These are phyloP conservation scores for Cephus rjabovi DNA, from an alignment of 2,888 invertebrate genomes.

Conservation along the genomic window DNA sequence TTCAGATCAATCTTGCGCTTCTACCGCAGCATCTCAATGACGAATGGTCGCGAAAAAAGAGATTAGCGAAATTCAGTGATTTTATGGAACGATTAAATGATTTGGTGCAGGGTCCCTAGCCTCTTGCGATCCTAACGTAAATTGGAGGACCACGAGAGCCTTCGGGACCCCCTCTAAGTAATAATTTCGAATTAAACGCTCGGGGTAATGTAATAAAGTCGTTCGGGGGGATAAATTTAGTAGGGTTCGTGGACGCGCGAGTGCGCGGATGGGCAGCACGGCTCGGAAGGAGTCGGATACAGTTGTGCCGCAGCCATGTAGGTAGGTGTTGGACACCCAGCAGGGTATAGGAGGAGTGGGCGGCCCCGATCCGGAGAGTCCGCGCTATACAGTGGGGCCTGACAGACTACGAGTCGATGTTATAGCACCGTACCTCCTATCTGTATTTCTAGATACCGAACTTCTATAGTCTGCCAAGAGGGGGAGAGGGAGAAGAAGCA, in stretches of 20 bases:
- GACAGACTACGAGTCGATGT: slow-evolving; percentile 34
- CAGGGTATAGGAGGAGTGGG: slow-evolving; percentile 60
- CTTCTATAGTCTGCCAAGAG: slow-evolving; percentile 14
- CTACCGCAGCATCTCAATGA: background rate
- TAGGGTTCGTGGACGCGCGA: slow-evolving; percentile 44
- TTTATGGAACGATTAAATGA: background rate
- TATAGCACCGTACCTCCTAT: slow-evolving; percentile 50
- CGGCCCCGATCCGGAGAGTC: slow-evolving; percentile 44
- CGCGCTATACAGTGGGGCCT: slow-evolving; percentile 42
- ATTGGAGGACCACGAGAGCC: background rate
- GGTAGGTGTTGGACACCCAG: slow-evolving; percentile 66
- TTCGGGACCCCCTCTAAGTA: slow-evolving; percentile 40
- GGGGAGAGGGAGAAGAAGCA: slow-evolving; percentile 8
- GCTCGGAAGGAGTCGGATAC: slow-evolving; percentile 30
- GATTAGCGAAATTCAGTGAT: background rate
- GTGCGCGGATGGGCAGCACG: slow-evolving; percentile 13
- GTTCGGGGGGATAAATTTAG: slow-evolving; percentile 61
- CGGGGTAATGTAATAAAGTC: slow-evolving; percentile 62
- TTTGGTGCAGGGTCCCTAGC: background rate
- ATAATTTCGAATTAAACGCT: slow-evolving; percentile 63
- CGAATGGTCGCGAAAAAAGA: background rate
- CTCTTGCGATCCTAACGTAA: background rate
- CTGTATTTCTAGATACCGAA: slow-evolving; percentile 54
- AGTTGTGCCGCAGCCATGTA: slow-evolving; percentile 53
- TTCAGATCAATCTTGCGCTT: background rate